These are phyloP conservation scores for Portunus trituberculatus DNA, from an alignment of 1,140 invertebrate species.

Conservation along the genomic window DNA sequence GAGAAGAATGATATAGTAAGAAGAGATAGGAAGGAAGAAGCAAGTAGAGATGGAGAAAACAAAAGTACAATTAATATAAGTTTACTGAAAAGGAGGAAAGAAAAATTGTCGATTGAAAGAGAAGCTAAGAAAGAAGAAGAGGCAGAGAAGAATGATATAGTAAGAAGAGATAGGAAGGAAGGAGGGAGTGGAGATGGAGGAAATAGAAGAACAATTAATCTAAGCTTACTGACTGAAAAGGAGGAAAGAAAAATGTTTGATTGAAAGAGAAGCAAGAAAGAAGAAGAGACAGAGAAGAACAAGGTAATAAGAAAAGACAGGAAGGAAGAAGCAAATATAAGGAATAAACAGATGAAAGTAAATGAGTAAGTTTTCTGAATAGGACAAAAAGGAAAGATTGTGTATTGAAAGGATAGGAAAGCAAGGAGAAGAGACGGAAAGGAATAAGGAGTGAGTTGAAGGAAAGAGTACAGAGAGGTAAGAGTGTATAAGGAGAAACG, in stretches of 20 bases:
- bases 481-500: neutral
- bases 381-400: neutral
- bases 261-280: no score
- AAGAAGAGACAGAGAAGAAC: no score
- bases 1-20: neutral
- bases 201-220: neutral
- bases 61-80: neutral
- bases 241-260: neutral
- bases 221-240: no score
- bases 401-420: neutral
- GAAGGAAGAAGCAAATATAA: no score
- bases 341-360: no score
- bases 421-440: neutral
- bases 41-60: neutral
- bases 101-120: neutral
- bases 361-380: no score
- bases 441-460: neutral
- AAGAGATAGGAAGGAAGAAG: neutral
- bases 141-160: no score
- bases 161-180: no score
- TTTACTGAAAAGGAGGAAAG: no score
- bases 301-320: no score
- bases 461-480: neutral
- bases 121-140: no score
- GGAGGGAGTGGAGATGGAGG: neutral